These are phyloP conservation scores for Orthosia incerta DNA, from an alignment of 2,888 invertebrate species.

Conservation along the genomic window DNA sequence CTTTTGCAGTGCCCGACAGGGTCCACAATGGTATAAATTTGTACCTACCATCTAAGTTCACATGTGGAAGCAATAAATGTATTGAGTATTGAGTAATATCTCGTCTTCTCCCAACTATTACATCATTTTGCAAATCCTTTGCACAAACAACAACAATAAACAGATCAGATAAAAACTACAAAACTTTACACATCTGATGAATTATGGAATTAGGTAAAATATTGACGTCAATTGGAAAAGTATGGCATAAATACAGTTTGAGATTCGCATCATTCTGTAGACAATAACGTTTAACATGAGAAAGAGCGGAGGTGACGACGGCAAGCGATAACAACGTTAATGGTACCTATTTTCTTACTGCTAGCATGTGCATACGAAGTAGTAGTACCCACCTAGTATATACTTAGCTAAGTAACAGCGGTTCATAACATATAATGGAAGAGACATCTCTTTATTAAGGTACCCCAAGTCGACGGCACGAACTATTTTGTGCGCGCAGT, in stretches of 20 bases:
- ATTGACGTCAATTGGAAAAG: slow-evolving; percentile 61
- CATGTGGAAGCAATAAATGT: too few relatives aligned
- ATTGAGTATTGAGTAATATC: too few relatives aligned
- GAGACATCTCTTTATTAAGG: neutral
- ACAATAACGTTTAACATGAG: slow-evolving; percentile 63
- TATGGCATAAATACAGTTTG: slow-evolving; percentile 55
- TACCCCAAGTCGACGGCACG: too few relatives aligned
- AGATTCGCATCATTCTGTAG: slow-evolving; percentile 53
- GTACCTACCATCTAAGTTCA: too few relatives aligned
- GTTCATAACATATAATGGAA: slow-evolving; percentile 4
- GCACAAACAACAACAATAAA: neutral
- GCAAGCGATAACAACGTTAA: slow-evolving; percentile 18
- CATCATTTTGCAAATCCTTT: neutral
- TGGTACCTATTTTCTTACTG: slow-evolving; percentile 21
- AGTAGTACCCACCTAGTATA: neutral
- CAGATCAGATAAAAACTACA: slow-evolving; percentile 22
- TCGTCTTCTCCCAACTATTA: too few relatives aligned
- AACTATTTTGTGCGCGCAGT: too few relatives aligned
- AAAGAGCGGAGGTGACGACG: slow-evolving; percentile 33
- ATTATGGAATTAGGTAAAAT: slow-evolving; percentile 50
- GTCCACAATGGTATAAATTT: too few relatives aligned
- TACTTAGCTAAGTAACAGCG: neutral
- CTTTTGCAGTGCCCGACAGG: too few relatives aligned
- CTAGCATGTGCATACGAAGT: neutral
- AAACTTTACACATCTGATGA: slow-evolving; percentile 37